Evolutionary conservation across 2,888 invertebrate species (phyloP).

Genomic region (Euphydryas editha): DNA sequence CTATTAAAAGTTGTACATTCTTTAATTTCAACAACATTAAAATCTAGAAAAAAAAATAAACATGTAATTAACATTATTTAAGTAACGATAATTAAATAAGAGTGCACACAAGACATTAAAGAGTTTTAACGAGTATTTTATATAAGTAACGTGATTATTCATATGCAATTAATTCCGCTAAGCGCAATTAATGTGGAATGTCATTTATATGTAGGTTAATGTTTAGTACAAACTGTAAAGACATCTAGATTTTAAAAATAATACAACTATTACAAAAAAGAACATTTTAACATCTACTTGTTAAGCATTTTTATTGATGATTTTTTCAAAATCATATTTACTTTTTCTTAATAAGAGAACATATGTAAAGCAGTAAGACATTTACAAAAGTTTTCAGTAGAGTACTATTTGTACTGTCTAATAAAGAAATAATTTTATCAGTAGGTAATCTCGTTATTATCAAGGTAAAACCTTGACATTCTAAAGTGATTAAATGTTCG

Average conservation of each 20-base stretch:
- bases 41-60: too few relatives aligned
- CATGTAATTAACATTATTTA: neutral
- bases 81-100: neutral
- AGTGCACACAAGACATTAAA: neutral
- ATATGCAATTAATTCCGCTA: conserved; percentile 41
- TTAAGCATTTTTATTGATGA: neutral
- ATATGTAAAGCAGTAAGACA: too few relatives aligned
- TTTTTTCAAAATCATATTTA: too few relatives aligned
- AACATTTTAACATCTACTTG: conserved; percentile 6
- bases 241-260: conserved; percentile 23
- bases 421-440: too few relatives aligned
- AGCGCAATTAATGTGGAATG: conserved; percentile 46
- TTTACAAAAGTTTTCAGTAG: too few relatives aligned
- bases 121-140: conserved; percentile 6
- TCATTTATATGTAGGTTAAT: conserved; percentile 57
- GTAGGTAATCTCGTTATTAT: too few relatives aligned
- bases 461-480: too few relatives aligned
- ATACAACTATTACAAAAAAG: conserved; percentile 14
- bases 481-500: neutral
- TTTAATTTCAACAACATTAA: too few relatives aligned
- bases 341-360: too few relatives aligned
- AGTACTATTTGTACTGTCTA: too few relatives aligned
- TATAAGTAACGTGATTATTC: conserved; percentile 22
- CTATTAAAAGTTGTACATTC: too few relatives aligned
- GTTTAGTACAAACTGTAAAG: conserved; percentile 45